phyloP scores from a whole-genome alignment of 1,140 invertebrate genomes.

The Lamellibrachia luymesi region DNA sequence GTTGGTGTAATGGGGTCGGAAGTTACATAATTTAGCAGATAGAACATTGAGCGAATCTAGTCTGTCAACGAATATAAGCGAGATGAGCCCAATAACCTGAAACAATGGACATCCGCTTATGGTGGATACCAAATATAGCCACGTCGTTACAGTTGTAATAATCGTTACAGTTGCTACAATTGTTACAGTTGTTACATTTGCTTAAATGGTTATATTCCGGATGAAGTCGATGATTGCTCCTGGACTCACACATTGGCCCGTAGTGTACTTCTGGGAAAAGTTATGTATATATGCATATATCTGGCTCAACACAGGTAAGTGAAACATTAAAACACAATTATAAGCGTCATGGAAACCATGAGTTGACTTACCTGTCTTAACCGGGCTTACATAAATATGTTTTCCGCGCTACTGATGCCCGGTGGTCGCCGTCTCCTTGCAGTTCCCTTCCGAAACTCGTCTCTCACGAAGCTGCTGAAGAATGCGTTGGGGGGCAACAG shows the following conservation, averaged over 20 bases:
- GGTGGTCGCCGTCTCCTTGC: conserved; percentile 26
- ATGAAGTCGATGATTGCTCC: too few species aligned
- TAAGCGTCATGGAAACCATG: not conserved
- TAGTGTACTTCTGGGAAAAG: too few species aligned
- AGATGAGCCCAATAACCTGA: not conserved
- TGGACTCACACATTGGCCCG: too few species aligned
- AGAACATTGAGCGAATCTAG: not conserved
- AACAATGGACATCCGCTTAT: not conserved
- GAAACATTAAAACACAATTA: not conserved
- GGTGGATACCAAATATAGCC: not conserved
- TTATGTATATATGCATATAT: too few species aligned
- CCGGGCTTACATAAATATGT: not conserved
- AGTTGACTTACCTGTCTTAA: not conserved
- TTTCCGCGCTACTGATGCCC: not conserved
- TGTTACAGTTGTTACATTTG: not conserved
- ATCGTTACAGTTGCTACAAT: not conserved
- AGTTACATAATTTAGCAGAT: not conserved
- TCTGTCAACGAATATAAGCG: not conserved
- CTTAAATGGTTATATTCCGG: not conserved
- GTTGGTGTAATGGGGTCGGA: not conserved
- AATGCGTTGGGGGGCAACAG: conserved; percentile 98
- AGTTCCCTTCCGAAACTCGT: conserved; percentile 66
- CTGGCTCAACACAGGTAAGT: not conserved
- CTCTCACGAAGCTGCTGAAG: conserved; percentile 66
- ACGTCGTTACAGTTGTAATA: not conserved